Base-by-base conservation (phyloP, 2,888 invertebrate genomes). In the Agonopterix heracliana region DNA sequence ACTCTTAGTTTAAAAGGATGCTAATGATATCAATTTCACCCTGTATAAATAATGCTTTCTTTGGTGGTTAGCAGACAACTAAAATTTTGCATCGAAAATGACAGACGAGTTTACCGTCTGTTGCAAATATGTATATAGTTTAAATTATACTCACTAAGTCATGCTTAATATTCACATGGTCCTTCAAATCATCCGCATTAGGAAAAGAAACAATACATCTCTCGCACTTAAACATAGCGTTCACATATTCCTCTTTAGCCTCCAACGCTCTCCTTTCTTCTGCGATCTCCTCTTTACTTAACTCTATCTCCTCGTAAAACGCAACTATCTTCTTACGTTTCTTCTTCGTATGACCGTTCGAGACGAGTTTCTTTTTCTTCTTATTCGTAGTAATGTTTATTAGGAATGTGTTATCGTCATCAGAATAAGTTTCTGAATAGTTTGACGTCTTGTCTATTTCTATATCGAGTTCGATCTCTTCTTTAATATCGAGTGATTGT, bases 191-290 rank as follows among this genome's bases (percentile, higher is more conserved):
- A 4, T 87, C 85, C 0, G 60, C 66, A 54, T 83, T 86, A 0
- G 85, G 78, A 49, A 85, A 87, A 0, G 81, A 60, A 0, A 73
- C 0, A 0, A 86, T 66, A 62, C 87, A 87, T 1, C 40, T 54
- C 0, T 79, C 78, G 54, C 87, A 87, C 7, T 66, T 63, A 49
- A 79, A 82, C 74, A 83, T 78, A 0, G 86, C 81, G 47, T 84
- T 81, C 0, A 77, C 60, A 63, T 74, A 87, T 17, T 81, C 80
- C 4, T 85, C 86, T 46, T 55, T 70, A 0, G 54, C 35, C 12
- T 48, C 59, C 14, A 73, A 49, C 13, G 53, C 0, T 43, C 50
- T 63, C 43, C 86, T 74, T 17, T 87, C 87, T 35, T 74, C 69
- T 7, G 53, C 38, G 12, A 87, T 61, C 8, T 84, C 78, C 26